Evolutionary conservation across 2,888 invertebrate genomes (phyloP).

Genomic region (Hyposoter didymator): DNA sequence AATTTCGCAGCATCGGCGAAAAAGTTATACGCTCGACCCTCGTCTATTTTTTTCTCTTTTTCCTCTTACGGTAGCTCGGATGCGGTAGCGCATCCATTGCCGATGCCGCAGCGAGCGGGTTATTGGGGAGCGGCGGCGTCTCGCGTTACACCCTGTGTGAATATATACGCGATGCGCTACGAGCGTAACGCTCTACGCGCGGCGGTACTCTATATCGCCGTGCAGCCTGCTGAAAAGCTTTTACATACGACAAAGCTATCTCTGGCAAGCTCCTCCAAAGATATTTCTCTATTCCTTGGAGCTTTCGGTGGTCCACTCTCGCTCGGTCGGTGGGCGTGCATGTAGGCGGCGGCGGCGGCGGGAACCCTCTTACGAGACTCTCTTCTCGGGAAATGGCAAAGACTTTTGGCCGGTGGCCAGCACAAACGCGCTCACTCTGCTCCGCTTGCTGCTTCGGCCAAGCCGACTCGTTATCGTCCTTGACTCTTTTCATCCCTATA

Average conservation of each 20-base stretch:
- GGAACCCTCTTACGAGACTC: slow-evolving; percentile 23
- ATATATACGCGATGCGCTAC: background rate
- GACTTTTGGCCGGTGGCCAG: slow-evolving; percentile 65
- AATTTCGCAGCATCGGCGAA: background rate
- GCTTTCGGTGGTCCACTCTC: slow-evolving; percentile 26
- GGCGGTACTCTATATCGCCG: too few species aligned
- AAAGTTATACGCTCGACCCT: background rate
- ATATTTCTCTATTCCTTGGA: slow-evolving; percentile 37
- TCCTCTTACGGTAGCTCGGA: background rate
- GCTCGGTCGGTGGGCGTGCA: slow-evolving; percentile 5
- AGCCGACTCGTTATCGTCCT: slow-evolving; percentile 65
- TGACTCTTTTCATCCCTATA: slow-evolving; percentile 47
- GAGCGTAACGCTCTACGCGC: background rate
- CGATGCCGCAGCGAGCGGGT: too few species aligned
- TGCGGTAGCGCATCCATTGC: too few species aligned
- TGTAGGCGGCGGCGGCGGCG: too few species aligned
- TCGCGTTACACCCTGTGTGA: background rate
- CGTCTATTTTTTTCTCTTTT: background rate
- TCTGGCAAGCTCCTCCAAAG: slow-evolving; percentile 33
- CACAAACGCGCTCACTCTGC: slow-evolving; percentile 8
- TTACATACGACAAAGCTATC: slow-evolving; percentile 23
- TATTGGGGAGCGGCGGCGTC: too few species aligned
- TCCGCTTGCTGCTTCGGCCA: slow-evolving; percentile 33
- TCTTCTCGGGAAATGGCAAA: slow-evolving; percentile 48
- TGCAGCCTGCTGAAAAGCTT: background rate